Base-by-base conservation (phyloP, 2,888 invertebrate genomes). In the Lasioglossum zephyrum region DNA sequence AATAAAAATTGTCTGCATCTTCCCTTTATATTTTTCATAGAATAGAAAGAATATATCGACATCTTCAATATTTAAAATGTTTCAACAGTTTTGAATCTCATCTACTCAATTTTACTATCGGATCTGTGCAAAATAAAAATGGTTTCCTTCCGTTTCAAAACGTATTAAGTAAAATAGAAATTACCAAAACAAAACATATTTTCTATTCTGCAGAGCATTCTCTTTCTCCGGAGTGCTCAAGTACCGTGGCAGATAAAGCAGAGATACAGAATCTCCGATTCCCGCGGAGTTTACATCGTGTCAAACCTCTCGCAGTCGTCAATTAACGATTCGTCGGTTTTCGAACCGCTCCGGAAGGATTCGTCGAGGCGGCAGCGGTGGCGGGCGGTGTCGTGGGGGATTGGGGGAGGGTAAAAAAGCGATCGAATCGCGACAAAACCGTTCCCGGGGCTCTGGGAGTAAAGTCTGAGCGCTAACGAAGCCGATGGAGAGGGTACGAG, bases 401-500 rank as follows among this genome's bases (percentile, higher is more conserved):
- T 36, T 36, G 36, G 22, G 4, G 26, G 66, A 8, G 36, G 16
- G 31, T 31, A 66, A 69, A 69, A 69, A 39, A 69, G 18, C 69
- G 39, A 39, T 69, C 36, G 39, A 69, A 9, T 53, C 16, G 26
- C 77, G 36, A 53, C 57, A 60, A 70, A 70, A 79, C 73, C 82
- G 26, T 22, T 13, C 53, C 6, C 44, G 53, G 41, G n/a, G 60
- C 26, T 31, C 22, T 1, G 60, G 60, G n/a, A 69, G 79, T 57
- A 22, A 73, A 66, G 81, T 39, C 53, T 72, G 81, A 53, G 49
- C 74, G 72, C 53, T 85, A 81, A 81, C 85, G 81, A 79, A 81
- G 79, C 26, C 36, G 53, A 70, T 39, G 80, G 53, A 39, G 75
- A 39, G 78, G 22, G 57, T 13, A 57, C 72, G 41, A 31, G 31